A percentile compares a stretch with the other conserved stretches of the same genome.
Evolutionary conservation across 2,888 invertebrate genomes (phyloP).

Genomic region (Drosophila colorata): DNA sequence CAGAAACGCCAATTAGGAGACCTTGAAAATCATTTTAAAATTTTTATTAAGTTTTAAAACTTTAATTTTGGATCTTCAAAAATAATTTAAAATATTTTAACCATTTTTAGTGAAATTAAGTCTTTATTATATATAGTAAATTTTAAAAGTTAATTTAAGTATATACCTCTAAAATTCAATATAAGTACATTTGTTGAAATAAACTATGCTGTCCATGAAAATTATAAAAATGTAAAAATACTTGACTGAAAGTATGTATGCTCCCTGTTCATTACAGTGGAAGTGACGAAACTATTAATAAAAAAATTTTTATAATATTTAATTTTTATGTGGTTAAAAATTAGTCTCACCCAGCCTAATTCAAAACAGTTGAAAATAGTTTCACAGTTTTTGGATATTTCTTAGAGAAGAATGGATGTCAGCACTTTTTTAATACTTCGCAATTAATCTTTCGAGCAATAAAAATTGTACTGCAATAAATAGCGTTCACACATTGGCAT

Average conservation of each 20-base stretch:
- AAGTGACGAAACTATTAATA: slow-evolving; percentile 41
- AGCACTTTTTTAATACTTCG: slow-evolving; percentile 16
- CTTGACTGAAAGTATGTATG: slow-evolving; percentile 46
- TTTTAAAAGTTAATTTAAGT: slow-evolving; percentile 65
- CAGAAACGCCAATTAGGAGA: too few relatives aligned
- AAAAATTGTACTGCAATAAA: slow-evolving; percentile 2
- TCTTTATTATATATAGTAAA: slow-evolving; percentile 71
- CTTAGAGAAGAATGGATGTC: slow-evolving; percentile 16
- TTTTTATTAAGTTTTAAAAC: neutral
- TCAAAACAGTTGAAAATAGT: slow-evolving; percentile 18
- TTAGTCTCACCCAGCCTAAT: slow-evolving; percentile 18
- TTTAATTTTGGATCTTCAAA: neutral
- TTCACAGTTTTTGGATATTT: slow-evolving; percentile 23
- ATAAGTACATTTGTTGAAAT: slow-evolving; percentile 68
- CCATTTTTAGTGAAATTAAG: slow-evolving; percentile 64
- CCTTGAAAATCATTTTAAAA: neutral
- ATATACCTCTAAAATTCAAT: slow-evolving; percentile 67
- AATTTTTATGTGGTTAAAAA: slow-evolving; percentile 25
- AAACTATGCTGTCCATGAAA: slow-evolving; percentile 55
- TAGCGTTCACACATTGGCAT: slow-evolving; percentile 13
- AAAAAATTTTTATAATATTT: slow-evolving; percentile 41
- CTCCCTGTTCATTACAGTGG: slow-evolving; percentile 42
- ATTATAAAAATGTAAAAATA: slow-evolving; percentile 51
- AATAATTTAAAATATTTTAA: slow-evolving; percentile 18
- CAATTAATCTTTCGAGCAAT: slow-evolving; percentile 5